Evolutionary conservation across 2,797 vertebrate genomes (phyloP).

Genomic region (Taenioides sp.): DNA sequence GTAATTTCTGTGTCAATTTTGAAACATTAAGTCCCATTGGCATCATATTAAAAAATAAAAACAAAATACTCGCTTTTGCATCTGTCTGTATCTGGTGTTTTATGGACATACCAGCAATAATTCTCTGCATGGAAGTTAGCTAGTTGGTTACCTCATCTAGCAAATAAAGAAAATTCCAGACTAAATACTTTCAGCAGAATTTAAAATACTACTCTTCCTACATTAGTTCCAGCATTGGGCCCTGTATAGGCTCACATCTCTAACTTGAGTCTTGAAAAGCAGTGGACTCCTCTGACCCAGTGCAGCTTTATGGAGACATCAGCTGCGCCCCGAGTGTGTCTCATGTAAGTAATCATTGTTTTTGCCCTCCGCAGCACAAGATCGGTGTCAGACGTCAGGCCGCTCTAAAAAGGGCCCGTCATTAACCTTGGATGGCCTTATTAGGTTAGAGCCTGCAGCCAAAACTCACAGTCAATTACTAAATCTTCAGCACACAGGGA

Average conservation of each 20-base stretch:
- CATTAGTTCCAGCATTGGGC: background rate
- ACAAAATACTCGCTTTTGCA: too few relatives aligned
- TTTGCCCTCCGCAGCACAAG: conserved; percentile 64
- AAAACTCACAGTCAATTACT: conserved; percentile 81
- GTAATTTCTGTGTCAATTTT: too few relatives aligned
- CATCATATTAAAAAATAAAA: too few relatives aligned
- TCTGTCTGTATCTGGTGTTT: too few relatives aligned
- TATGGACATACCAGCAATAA: too few relatives aligned
- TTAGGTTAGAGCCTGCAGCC: conserved; percentile 82
- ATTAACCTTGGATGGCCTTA: conserved; percentile 83
- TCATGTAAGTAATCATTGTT: conserved; percentile 69
- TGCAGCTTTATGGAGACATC: conserved; percentile 51
- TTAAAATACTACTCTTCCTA: background rate
- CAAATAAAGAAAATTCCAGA: background rate
- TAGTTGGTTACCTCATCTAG: too few relatives aligned
- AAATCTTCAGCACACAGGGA: conserved; percentile 69
- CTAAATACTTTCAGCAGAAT: background rate
- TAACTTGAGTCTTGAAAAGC: conserved; percentile 16
- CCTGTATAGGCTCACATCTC: background rate
- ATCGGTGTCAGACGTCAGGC: conserved; percentile 77
- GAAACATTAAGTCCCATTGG: too few relatives aligned
- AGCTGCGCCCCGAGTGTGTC: conserved; percentile 59
- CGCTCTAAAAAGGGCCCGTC: conserved; percentile 82
- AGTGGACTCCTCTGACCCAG: conserved; percentile 26
- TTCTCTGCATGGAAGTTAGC: too few relatives aligned